These are phyloP conservation scores for Triplophysa tibetana DNA, from an alignment of 2,113 vertebrate genomes.

Conservation along the genomic window DNA sequence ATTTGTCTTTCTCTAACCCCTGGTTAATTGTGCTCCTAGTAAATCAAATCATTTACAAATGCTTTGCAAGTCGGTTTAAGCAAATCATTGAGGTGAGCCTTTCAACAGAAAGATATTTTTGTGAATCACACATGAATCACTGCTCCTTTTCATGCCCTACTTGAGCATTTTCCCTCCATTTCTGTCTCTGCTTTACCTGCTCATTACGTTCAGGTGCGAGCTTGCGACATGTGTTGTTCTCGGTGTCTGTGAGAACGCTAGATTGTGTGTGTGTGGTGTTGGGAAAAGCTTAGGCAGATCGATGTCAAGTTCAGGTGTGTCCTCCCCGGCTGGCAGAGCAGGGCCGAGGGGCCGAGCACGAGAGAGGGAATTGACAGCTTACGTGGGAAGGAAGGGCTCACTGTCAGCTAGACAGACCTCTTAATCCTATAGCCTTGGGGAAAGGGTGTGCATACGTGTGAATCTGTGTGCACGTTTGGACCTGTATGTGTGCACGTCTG, in stretches of 20 bases:
- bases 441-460: conserved; percentile 61
- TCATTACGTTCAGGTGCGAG: neutral
- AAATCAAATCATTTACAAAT: too few species aligned
- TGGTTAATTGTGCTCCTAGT: too few species aligned
- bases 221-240: neutral
- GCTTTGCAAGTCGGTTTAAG: too few species aligned
- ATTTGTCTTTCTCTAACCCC: neutral
- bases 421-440: conserved; percentile 81
- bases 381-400: conserved; percentile 77
- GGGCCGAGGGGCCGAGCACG: conserved; percentile 56
- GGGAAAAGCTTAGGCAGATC: conserved; percentile 47
- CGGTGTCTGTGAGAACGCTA: conserved; percentile 26
- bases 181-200: too few species aligned
- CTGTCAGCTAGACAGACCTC: conserved; percentile 82
- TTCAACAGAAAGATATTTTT: too few species aligned
- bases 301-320: conserved; percentile 71
- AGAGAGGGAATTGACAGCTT: conserved; percentile 65
- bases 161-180: too few species aligned
- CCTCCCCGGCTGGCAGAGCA: conserved; percentile 62
- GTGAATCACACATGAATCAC: too few species aligned
- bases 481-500: conserved; percentile 46
- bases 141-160: too few species aligned
- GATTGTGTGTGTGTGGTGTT: conserved; percentile 29
- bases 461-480: conserved; percentile 45
- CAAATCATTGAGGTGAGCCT: too few species aligned